phyloP scores from a whole-genome alignment of 2,113 vertebrate genomes.

The Phalacrocorax pelagicus region DNA sequence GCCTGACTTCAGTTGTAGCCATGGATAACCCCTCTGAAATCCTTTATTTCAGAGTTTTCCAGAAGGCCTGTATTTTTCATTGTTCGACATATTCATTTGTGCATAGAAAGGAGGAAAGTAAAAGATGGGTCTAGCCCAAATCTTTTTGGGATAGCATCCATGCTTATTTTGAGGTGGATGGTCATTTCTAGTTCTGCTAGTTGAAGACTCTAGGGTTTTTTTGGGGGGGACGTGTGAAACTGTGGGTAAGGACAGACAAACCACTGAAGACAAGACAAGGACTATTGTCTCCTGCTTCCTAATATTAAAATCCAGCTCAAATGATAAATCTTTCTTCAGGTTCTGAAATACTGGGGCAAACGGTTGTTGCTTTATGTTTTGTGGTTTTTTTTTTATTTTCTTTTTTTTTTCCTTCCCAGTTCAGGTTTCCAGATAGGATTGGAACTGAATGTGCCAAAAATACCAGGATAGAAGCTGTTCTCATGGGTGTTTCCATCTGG shows the following conservation, averaged over 20 bases:
- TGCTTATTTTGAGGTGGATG: background rate
- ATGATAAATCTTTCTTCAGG: background rate
- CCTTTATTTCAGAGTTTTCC: background rate
- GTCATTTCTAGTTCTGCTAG: background rate
- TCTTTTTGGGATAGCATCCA: background rate
- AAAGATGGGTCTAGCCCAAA: background rate
- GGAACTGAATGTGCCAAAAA: constrained; percentile 61
- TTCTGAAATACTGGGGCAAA: constrained; percentile 10
- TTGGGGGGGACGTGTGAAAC: background rate
- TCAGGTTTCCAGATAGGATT: constrained; percentile 63
- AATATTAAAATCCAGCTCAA: background rate
- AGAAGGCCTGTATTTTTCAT: background rate
- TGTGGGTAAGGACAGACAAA: background rate
- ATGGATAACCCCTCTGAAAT: background rate
- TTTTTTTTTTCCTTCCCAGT: background rate
- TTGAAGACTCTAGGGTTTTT: background rate
- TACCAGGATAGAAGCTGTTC: constrained; percentile 69
- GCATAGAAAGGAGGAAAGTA: background rate
- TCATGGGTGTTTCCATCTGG: constrained; percentile 73
- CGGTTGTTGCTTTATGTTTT: background rate
- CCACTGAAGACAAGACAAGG: background rate
- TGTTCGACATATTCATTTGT: background rate
- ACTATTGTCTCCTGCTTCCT: background rate
- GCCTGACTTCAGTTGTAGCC: background rate
- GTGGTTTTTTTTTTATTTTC: background rate